Evolutionary conservation across 2,113 vertebrate genomes (phyloP).

Genomic region (Melozone crissalis): DNA sequence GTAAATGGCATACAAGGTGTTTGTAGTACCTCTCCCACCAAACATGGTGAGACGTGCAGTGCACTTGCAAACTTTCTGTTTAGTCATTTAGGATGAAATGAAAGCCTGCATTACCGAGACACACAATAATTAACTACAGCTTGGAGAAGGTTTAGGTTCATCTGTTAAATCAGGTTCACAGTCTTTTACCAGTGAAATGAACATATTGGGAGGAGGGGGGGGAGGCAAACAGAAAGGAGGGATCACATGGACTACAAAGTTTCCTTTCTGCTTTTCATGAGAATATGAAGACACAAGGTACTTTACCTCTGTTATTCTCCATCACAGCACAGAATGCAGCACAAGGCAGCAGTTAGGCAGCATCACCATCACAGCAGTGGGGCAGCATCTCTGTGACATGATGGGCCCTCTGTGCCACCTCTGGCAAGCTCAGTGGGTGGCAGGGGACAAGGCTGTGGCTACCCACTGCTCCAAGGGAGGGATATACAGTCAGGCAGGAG

Average conservation of each 20-base stretch:
- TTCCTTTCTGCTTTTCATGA: background rate
- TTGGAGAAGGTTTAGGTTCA: background rate
- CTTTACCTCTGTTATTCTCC: background rate
- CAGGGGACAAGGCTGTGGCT: background rate
- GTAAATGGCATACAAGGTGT: background rate
- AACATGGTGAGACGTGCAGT: background rate
- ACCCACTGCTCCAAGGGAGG: background rate
- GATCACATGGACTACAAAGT: background rate
- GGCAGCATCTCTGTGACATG: background rate
- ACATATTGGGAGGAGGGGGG: fast-evolving
- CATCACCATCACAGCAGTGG: background rate
- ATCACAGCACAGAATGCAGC: background rate
- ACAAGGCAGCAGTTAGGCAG: background rate
- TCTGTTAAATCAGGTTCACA: background rate
- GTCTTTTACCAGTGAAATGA: background rate
- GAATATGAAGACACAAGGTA: background rate
- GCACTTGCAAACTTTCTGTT: background rate
- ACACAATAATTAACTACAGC: background rate
- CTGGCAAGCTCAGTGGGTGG: background rate
- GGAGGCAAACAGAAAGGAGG: background rate
- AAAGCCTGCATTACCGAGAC: background rate
- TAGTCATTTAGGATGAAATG: background rate
- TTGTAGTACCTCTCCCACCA: background rate
- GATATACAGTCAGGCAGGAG: background rate
- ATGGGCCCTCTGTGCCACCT: fast-evolving